Percentiles rank a stretch among this genome's conserved stretches.
These are phyloP conservation scores for Cyclophora punctaria DNA, from an alignment of 2,888 invertebrate species.

Conservation along the genomic window DNA sequence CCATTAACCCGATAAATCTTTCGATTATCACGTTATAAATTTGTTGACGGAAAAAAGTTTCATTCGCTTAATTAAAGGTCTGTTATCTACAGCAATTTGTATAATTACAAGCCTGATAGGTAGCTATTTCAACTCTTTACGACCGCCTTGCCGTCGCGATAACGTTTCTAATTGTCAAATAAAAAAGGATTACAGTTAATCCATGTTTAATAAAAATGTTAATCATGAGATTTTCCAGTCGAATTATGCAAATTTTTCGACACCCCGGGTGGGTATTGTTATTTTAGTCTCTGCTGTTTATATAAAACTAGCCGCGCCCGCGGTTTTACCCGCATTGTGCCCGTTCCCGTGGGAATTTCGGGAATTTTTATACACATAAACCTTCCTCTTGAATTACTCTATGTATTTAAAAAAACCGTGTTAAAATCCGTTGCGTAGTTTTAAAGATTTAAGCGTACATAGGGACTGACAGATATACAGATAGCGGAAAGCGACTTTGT, in stretches of 20 bases:
- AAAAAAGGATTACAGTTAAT: conserved; percentile 72
- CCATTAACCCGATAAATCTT: conserved; percentile 22
- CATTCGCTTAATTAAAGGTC: conserved; percentile 43
- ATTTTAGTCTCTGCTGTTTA: conserved; percentile 7
- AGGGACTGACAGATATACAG: too few species aligned
- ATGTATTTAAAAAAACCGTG: too few species aligned
- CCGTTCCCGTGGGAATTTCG: too few species aligned
- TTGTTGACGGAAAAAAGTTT: conserved; percentile 27
- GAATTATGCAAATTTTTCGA: conserved; percentile 61
- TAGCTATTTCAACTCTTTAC: conserved; percentile 70
- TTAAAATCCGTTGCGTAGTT: too few species aligned
- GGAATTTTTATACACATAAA: too few species aligned
- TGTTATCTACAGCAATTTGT: conserved; percentile 57
- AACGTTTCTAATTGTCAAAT: conserved; percentile 72
- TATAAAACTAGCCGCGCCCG: too few species aligned
- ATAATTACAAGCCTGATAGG: conserved; percentile 64
- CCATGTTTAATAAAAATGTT: conserved; percentile 75
- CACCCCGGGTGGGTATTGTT: conserved; percentile 21
- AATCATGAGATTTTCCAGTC: conserved; percentile 64
- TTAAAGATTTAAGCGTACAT: too few species aligned
- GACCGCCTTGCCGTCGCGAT: conserved; percentile 58
- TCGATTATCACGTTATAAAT: conserved; percentile 42
- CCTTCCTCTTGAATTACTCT: too few species aligned
- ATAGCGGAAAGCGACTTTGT: too few species aligned
- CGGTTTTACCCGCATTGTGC: too few species aligned